Conservation (phyloP, 2,888 invertebrate genomes). For the Parasteatoda lunata region DNA sequence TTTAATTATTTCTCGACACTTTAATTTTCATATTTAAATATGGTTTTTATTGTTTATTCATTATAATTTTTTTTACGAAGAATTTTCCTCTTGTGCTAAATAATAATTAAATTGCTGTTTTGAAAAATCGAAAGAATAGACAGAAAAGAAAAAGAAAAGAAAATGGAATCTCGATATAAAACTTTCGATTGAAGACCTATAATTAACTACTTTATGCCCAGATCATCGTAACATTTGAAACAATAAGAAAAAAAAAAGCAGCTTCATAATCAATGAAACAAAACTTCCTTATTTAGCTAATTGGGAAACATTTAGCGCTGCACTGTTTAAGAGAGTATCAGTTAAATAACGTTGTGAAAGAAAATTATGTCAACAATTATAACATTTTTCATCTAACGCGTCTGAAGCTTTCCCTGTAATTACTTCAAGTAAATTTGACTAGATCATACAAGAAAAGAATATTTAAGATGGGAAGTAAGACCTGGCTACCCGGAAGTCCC, state of each 20-base stretch:
- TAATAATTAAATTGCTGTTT: too few relatives aligned
- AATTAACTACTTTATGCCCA: too few relatives aligned
- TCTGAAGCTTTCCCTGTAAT: not conserved
- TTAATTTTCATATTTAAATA: too few relatives aligned
- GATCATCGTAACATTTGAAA: too few relatives aligned
- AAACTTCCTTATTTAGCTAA: not conserved
- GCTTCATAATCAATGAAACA: not conserved
- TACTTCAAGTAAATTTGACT: not conserved
- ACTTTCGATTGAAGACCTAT: too few relatives aligned
- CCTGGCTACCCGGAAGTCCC: conserved; percentile 47
- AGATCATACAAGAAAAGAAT: not conserved
- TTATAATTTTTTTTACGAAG: too few relatives aligned
- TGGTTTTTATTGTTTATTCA: too few relatives aligned
- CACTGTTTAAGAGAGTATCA: not conserved
- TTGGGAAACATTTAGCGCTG: not conserved
- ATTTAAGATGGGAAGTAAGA: not conserved
- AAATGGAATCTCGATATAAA: too few relatives aligned
- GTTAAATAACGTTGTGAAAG: not conserved
- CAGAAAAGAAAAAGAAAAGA: too few relatives aligned
- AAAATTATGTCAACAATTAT: not conserved
- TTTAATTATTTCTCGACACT: too few relatives aligned
- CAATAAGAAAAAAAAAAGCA: not conserved
- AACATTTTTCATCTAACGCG: not conserved
- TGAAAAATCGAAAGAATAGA: too few relatives aligned
- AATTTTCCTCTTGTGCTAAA: too few relatives aligned